Evolutionary conservation across 2,888 invertebrate genomes (phyloP).

Genomic region (Beris morrisii): DNA sequence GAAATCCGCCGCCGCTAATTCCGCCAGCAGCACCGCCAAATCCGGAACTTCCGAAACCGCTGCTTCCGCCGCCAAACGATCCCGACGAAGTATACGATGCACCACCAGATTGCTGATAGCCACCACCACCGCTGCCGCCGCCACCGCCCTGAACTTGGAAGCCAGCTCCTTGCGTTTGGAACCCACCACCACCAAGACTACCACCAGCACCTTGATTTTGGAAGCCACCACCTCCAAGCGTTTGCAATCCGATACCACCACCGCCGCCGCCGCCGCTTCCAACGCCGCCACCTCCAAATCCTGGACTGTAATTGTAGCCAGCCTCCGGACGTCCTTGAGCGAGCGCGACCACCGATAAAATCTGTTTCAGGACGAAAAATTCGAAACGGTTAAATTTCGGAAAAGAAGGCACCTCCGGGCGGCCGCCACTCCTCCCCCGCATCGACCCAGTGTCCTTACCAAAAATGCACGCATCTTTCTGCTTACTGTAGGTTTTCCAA

Average conservation of each 20-base stretch:
- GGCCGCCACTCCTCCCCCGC: no score
- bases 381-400: no score
- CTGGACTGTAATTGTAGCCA: conserved; percentile 50
- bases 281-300: conserved; percentile 55
- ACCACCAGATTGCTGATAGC: neutral
- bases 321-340: conserved; percentile 50
- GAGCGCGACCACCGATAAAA: neutral
- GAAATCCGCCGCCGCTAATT: no score
- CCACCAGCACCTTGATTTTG: conserved; percentile 39
- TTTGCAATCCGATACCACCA: conserved; percentile 3
- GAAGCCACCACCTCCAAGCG: conserved; percentile 40
- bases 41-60: no score
- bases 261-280: conserved; percentile 53
- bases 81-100: neutral
- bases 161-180: conserved; percentile 15
- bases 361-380: neutral
- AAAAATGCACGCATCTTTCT: neutral
- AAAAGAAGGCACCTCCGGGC: neutral
- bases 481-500: no score
- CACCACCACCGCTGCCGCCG: neutral
- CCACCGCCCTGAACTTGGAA: conserved; percentile 42
- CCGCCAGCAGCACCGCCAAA: no score
- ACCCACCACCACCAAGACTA: conserved; percentile 1
- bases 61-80: no score
- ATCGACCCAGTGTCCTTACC: neutral